Conservation (phyloP, 2,113 vertebrate species). For the Pipra filicauda region DNA sequence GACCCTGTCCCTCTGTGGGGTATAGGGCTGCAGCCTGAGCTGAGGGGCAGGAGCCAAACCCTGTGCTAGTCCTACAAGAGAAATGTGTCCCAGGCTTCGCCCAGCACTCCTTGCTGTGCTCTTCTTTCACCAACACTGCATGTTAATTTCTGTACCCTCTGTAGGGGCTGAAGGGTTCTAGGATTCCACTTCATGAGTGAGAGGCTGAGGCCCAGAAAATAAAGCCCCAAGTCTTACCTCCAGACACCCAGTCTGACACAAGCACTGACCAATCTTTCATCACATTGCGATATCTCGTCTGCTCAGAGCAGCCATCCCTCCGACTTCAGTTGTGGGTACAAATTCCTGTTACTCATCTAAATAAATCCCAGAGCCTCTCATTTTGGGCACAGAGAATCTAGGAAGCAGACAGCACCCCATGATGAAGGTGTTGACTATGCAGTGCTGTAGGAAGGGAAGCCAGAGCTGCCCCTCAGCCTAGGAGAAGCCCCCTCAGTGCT, state of each 20-base stretch:
- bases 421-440: neutral
- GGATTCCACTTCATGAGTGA: neutral
- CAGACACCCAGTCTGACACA: neutral
- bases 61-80: neutral
- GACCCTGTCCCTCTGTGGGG: fast-evolving
- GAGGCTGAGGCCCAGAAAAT: neutral
- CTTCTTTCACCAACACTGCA: neutral
- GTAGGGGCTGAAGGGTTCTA: neutral
- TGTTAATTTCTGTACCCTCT: neutral
- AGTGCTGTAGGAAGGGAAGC: neutral
- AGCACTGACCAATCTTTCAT: neutral
- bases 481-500: neutral
- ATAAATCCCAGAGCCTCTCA: neutral
- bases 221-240: neutral
- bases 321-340: neutral
- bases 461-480: neutral
- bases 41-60: neutral
- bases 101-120: neutral
- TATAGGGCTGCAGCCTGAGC: neutral
- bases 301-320: neutral
- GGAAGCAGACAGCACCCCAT: neutral
- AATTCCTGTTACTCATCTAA: neutral
- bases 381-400: neutral
- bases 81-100: neutral
- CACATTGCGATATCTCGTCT: neutral